These are phyloP conservation scores for Sycophila texana DNA, from an alignment of 2,888 invertebrate species.

Conservation along the genomic window DNA sequence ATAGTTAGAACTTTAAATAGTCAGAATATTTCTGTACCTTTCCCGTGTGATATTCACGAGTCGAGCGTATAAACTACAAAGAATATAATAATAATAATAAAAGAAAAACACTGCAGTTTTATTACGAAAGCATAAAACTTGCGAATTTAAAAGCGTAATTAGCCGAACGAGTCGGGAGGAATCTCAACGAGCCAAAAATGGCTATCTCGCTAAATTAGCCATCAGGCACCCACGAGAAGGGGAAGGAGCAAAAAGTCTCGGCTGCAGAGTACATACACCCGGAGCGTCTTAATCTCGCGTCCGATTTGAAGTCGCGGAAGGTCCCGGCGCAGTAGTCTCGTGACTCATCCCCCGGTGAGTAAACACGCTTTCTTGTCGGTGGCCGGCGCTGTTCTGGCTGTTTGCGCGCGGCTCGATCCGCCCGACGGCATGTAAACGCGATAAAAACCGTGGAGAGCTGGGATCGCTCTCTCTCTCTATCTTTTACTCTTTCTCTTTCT, in stretches of 20 bases:
- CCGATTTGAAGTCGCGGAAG: conserved; percentile 29
- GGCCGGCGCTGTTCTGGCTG: conserved; percentile 15
- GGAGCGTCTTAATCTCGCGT: conserved; percentile 29
- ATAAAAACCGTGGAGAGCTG: conserved; percentile 25
- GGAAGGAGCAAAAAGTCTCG: not conserved
- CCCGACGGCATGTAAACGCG: conserved; percentile 24
- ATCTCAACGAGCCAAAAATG: conserved; percentile 20
- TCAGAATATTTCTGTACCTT: too few relatives aligned
- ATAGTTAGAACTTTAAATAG: too few relatives aligned
- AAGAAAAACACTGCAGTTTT: too few relatives aligned
- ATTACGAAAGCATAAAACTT: too few relatives aligned
- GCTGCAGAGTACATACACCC: not conserved
- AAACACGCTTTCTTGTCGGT: conserved; percentile 28
- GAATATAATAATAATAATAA: not conserved
- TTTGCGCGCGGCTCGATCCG: conserved; percentile 23
- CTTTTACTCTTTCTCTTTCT: not conserved
- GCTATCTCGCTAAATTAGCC: conserved; percentile 13
- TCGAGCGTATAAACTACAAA: too few relatives aligned
- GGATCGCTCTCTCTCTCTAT: not conserved
- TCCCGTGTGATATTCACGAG: too few relatives aligned
- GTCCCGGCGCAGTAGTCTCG: not conserved
- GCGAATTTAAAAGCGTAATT: too few relatives aligned
- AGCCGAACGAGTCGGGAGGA: not conserved
- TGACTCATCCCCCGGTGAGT: conserved; percentile 20
- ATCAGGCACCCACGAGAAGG: not conserved